Percentiles rank a stretch among this genome's conserved stretches.
Evolutionary conservation across 2,113 vertebrate species (phyloP).

Genomic region (Chionodraco myersi): DNA sequence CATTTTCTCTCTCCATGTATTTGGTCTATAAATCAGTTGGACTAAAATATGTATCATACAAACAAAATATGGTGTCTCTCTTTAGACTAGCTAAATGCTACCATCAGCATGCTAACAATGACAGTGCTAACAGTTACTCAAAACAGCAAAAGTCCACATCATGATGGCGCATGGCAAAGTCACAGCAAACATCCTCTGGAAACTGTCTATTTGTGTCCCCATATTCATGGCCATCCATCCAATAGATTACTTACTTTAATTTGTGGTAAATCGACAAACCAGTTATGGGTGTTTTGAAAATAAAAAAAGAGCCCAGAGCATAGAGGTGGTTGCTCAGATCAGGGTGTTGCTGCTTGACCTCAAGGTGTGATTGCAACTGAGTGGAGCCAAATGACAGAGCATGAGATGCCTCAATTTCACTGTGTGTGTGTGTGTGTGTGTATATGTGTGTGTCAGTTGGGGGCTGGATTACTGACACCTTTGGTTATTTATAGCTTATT

Average conservation of each 20-base stretch:
- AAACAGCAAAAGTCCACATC: neutral
- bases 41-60: no score
- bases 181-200: neutral
- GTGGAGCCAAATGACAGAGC: slow-evolving; percentile 56
- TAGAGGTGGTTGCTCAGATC: slow-evolving; percentile 11
- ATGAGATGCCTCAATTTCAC: slow-evolving; percentile 56
- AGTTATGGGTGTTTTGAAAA: neutral
- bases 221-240: neutral
- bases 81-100: neutral
- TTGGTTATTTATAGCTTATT: slow-evolving; percentile 64
- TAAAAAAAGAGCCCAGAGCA: neutral
- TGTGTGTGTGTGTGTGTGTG: slow-evolving; percentile 12
- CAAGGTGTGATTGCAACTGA: slow-evolving; percentile 65
- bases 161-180: neutral
- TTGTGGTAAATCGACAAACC: neutral
- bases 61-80: no score
- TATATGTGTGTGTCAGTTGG: neutral
- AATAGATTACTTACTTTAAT: neutral
- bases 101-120: neutral
- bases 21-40: neutral
- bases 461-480: slow-evolving; percentile 33
- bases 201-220: neutral
- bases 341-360: slow-evolving; percentile 70
- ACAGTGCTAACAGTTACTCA: neutral
- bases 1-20: neutral